A percentile compares a stretch with the other conserved stretches of the same genome.
Evolutionary conservation across 1,140 invertebrate genomes (phyloP).

Genomic region (Hestina assimilis): DNA sequence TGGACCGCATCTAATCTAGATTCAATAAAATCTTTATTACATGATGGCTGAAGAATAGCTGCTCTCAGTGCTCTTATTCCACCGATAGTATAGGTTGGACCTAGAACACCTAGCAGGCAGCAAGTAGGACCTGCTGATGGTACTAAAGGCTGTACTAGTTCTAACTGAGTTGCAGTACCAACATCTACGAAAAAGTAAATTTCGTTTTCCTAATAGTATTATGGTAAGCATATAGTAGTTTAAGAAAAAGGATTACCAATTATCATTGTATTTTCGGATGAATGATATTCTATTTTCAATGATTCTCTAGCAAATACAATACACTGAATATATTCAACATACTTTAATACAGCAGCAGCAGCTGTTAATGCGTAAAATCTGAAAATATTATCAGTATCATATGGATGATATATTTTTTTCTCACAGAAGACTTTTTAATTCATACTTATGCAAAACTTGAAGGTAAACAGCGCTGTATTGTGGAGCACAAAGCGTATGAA

Average conservation of each 20-base stretch:
- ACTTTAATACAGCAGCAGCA: constrained; percentile 88
- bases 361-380: constrained; percentile 92
- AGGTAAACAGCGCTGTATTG: constrained; percentile 86
- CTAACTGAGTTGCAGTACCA: constrained; percentile 84
- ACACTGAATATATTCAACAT: constrained; percentile 89
- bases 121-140: constrained; percentile 63
- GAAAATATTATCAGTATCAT: constrained; percentile 9
- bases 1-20: constrained; percentile 85
- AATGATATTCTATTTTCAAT: constrained; percentile 89
- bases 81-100: constrained; percentile 87
- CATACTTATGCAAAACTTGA: constrained; percentile 87
- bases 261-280: constrained; percentile 88
- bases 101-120: constrained; percentile 86
- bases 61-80: constrained; percentile 88
- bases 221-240: too few relatives aligned
- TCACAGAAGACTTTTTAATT: background rate
- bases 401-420: background rate
- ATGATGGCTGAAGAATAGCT: constrained; percentile 90
- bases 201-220: background rate
- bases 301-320: constrained; percentile 87
- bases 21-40: constrained; percentile 82
- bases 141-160: constrained; percentile 81
- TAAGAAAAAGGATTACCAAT: constrained; percentile 82
- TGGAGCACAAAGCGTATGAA: constrained; percentile 84
- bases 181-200: constrained; percentile 77